phyloP scores from a whole-genome alignment of 1,140 invertebrate species.

The Paracyclopina nana region DNA sequence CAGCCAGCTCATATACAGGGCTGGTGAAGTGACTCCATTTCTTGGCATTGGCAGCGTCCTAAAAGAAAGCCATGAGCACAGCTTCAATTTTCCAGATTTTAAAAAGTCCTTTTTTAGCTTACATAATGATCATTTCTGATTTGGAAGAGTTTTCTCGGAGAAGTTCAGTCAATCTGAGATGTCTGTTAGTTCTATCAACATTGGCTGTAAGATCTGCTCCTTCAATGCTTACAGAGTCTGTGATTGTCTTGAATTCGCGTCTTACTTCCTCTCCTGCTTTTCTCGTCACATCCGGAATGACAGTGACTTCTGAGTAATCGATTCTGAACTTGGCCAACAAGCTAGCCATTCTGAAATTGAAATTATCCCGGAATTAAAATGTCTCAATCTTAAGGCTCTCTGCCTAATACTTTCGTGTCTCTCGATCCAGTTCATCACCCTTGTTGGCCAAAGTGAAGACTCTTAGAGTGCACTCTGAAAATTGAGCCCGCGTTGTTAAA shows the following conservation, averaged over 20 bases:
- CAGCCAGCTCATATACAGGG: slow-evolving; percentile 86
- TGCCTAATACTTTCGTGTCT: slow-evolving; percentile 56
- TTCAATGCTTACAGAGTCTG: slow-evolving; percentile 39
- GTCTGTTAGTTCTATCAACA: slow-evolving; percentile 72
- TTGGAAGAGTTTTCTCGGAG: slow-evolving; percentile 61
- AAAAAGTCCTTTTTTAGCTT: slow-evolving; percentile 26
- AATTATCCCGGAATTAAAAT: not conserved
- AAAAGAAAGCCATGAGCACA: slow-evolving; percentile 19
- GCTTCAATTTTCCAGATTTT: not conserved
- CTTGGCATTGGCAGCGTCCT: slow-evolving; percentile 82
- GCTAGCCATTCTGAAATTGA: slow-evolving; percentile 53
- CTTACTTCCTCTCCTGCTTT: slow-evolving; percentile 30
- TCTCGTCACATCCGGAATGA: slow-evolving; percentile 54
- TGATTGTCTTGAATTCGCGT: slow-evolving; percentile 47
- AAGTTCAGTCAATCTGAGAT: slow-evolving; percentile 66
- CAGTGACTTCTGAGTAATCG: slow-evolving; percentile 73
- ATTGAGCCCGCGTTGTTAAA: slow-evolving; percentile 34
- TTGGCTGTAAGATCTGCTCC: slow-evolving; percentile 47
- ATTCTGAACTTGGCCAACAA: slow-evolving; percentile 90
- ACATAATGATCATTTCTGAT: slow-evolving; percentile 75
- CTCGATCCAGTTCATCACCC: slow-evolving; percentile 60
- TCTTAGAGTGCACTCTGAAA: slow-evolving; percentile 36
- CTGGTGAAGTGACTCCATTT: slow-evolving; percentile 64
- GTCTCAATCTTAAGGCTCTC: slow-evolving; percentile 23
- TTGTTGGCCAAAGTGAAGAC: slow-evolving; percentile 73